phyloP scores from a whole-genome alignment of 2,888 invertebrate genomes.

The Nephrocerus scutellatus region DNA sequence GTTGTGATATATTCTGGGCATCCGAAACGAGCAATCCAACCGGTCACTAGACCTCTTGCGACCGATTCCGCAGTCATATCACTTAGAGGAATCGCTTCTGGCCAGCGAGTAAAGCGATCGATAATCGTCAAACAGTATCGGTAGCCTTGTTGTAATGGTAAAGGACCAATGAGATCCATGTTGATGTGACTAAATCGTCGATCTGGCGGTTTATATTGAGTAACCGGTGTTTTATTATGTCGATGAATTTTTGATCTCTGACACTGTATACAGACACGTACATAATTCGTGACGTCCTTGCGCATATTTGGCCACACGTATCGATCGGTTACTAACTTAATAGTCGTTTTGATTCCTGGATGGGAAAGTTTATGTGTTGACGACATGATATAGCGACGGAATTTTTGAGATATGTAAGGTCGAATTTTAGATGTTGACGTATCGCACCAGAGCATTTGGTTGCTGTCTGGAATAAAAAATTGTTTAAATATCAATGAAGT shows the following conservation, averaged over 20 bases:
- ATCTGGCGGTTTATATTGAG: neutral
- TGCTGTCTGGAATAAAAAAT: slow-evolving; percentile 3
- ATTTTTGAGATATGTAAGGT: slow-evolving; percentile 10
- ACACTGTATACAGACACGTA: slow-evolving; percentile 4
- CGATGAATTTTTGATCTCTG: slow-evolving; percentile 8
- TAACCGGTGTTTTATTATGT: slow-evolving; percentile 5
- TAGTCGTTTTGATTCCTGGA: slow-evolving; percentile 3
- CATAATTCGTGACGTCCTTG: slow-evolving; percentile 6
- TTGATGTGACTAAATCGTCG: slow-evolving; percentile 38
- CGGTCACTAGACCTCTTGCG: slow-evolving; percentile 15
- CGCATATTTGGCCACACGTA: slow-evolving; percentile 9
- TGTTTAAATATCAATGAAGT: slow-evolving; percentile 2
- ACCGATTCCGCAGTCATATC: slow-evolving; percentile 24
- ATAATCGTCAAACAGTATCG: slow-evolving; percentile 34
- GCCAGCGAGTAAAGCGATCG: slow-evolving; percentile 26
- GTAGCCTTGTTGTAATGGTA: slow-evolving; percentile 32
- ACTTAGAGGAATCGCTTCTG: slow-evolving; percentile 24
- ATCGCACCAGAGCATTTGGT: slow-evolving; percentile 11
- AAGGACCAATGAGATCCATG: slow-evolving; percentile 45
- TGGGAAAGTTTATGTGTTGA: slow-evolving; percentile 11
- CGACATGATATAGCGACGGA: slow-evolving; percentile 8
- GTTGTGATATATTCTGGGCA: slow-evolving; percentile 35
- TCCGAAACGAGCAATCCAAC: slow-evolving; percentile 45
- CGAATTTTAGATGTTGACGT: slow-evolving; percentile 6
- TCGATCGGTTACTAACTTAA: slow-evolving; percentile 1